Percentiles rank a stretch among this genome's conserved stretches.
Conservation (phyloP, 2,113 vertebrate genomes). For the Anthoscopus minutus region DNA sequence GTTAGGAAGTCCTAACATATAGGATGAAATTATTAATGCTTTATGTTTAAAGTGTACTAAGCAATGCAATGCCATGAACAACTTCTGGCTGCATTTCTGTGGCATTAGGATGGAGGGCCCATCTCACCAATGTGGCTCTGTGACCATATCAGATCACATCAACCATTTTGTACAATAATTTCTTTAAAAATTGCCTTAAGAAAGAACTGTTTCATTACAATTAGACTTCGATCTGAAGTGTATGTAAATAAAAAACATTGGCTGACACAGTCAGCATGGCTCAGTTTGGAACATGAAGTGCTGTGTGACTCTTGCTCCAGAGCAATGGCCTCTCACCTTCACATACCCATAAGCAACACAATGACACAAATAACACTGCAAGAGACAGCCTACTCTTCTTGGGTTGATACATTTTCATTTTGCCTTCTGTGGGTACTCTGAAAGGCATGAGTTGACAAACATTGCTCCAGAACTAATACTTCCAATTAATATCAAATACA, state of each 20-base stretch:
- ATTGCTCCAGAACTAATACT: constrained; percentile 30
- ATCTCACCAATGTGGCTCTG: background rate
- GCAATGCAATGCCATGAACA: background rate
- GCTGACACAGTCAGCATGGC: constrained; percentile 48
- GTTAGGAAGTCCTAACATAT: background rate
- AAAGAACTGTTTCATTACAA: background rate
- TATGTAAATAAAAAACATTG: background rate
- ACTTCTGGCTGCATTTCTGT: background rate
- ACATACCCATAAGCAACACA: background rate
- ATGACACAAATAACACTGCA: background rate
- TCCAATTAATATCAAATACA: background rate
- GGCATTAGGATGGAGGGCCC: background rate
- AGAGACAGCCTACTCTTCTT: background rate
- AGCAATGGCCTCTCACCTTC: background rate
- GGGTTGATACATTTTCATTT: background rate
- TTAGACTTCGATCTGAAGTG: constrained; percentile 32
- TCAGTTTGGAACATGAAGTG: constrained; percentile 8
- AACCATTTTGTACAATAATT: background rate
- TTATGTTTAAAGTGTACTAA: background rate
- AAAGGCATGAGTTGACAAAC: background rate
- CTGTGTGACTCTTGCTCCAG: background rate
- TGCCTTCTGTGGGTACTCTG: background rate
- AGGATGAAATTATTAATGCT: constrained; percentile 21
- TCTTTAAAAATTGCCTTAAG: background rate
- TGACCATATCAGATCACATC: background rate